These are phyloP conservation scores for Epinephelus lanceolatus DNA, from an alignment of 2,113 vertebrate species.

Conservation along the genomic window DNA sequence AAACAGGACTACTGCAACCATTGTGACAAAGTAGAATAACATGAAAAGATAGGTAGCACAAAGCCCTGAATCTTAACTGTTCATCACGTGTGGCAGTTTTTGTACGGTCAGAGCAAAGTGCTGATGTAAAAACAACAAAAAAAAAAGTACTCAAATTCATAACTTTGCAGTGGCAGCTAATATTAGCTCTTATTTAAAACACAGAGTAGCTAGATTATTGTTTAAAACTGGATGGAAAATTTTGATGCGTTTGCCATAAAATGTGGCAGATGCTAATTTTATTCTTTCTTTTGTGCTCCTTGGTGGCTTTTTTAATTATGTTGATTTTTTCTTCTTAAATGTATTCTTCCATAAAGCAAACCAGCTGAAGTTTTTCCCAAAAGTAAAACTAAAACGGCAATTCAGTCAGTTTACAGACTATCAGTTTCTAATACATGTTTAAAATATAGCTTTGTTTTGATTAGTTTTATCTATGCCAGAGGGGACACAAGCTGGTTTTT, in stretches of 20 bases:
- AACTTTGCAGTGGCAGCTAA: too few species aligned
- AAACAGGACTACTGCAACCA: too few species aligned
- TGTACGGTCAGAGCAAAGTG: too few species aligned
- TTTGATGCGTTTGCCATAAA: background rate
- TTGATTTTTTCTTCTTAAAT: background rate
- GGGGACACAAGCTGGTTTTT: background rate
- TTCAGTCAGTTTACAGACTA: background rate
- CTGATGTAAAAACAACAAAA: too few species aligned
- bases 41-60: too few species aligned
- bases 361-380: background rate
- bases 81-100: too few species aligned
- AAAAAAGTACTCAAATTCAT: too few species aligned
- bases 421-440: background rate
- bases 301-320: background rate
- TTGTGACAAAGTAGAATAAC: too few species aligned
- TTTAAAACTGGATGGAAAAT: background rate
- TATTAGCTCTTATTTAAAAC: too few species aligned
- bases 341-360: background rate
- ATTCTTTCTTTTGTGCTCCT: background rate
- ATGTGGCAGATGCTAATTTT: background rate
- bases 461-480: background rate
- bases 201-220: too few species aligned
- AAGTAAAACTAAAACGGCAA: too few species aligned
- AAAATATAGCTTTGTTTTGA: background rate
- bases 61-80: too few species aligned